Conservation (phyloP, 2,113 vertebrate species). For the Psilopsiagon aymara region DNA sequence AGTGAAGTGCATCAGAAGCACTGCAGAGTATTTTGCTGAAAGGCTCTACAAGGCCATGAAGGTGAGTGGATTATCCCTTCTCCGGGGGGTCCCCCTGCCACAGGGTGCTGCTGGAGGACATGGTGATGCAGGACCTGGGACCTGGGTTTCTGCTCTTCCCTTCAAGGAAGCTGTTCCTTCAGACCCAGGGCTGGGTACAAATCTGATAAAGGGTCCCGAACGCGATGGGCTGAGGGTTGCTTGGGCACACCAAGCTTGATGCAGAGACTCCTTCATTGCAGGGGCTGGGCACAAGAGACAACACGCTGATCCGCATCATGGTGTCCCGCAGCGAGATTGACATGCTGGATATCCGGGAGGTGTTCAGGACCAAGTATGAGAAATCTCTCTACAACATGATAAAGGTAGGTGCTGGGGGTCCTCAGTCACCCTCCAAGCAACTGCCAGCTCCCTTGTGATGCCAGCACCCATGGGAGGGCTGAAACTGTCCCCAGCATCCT, state of each 20-base stretch:
- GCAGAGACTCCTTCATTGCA: constrained; percentile 22
- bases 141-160: neutral
- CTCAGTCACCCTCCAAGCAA: rapidly evolving
- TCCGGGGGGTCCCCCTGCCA: neutral
- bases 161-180: neutral
- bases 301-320: constrained; percentile 97
- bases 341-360: constrained; percentile 95
- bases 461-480: rapidly evolving
- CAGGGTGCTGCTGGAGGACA: neutral
- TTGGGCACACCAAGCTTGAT: neutral
- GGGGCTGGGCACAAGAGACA: constrained; percentile 93
- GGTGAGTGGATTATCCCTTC: constrained; percentile 71
- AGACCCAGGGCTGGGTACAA: neutral
- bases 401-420: constrained; percentile 72
- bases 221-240: neutral
- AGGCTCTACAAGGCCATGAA: constrained; percentile 97
- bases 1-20: constrained; percentile 92
- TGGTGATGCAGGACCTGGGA: neutral
- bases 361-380: constrained; percentile 91
- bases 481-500: neutral
- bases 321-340: constrained; percentile 92
- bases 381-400: constrained; percentile 96
- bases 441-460: neutral
- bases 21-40: constrained; percentile 89
- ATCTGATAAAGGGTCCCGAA: neutral